These are phyloP conservation scores for Toxotes chatareus DNA, from an alignment of 2,113 vertebrate species.

Conservation along the genomic window DNA sequence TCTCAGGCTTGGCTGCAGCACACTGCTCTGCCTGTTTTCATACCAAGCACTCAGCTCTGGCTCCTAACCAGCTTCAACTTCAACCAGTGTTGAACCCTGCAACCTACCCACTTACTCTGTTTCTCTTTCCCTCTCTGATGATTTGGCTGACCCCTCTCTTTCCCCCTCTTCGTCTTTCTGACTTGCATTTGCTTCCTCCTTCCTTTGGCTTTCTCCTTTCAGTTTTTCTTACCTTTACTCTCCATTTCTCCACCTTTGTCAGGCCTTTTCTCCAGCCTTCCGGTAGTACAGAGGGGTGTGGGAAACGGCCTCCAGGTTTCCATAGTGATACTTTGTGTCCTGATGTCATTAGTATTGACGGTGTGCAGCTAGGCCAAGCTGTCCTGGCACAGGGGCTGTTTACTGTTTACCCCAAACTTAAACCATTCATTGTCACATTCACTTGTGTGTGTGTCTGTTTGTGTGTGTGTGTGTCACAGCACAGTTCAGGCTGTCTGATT, in stretches of 20 bases:
- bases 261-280: slow-evolving; percentile 43
- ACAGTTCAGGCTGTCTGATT: neutral
- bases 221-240: slow-evolving; percentile 44
- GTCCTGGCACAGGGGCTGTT: slow-evolving; percentile 69
- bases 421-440: slow-evolving; percentile 40
- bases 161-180: slow-evolving; percentile 50
- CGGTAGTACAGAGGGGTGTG: slow-evolving; percentile 57
- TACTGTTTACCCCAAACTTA: slow-evolving; percentile 73
- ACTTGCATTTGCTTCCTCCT: slow-evolving; percentile 58
- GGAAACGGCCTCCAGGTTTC: slow-evolving; percentile 70
- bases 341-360: slow-evolving; percentile 82
- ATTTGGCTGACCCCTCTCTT: slow-evolving; percentile 51
- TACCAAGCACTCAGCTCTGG: slow-evolving; percentile 64
- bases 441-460: slow-evolving; percentile 15
- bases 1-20: slow-evolving; percentile 75
- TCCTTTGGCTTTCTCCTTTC: slow-evolving; percentile 41
- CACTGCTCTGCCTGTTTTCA: slow-evolving; percentile 80
- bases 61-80: slow-evolving; percentile 53
- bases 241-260: slow-evolving; percentile 31
- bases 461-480: slow-evolving; percentile 26
- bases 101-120: slow-evolving; percentile 17
- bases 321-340: slow-evolving; percentile 78
- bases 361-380: slow-evolving; percentile 72
- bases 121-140: slow-evolving; percentile 32
- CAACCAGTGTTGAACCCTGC: slow-evolving; percentile 40